Evolutionary conservation across 2,797 vertebrate genomes (phyloP).

Genomic region (Phyllotis vaccarum): DNA sequence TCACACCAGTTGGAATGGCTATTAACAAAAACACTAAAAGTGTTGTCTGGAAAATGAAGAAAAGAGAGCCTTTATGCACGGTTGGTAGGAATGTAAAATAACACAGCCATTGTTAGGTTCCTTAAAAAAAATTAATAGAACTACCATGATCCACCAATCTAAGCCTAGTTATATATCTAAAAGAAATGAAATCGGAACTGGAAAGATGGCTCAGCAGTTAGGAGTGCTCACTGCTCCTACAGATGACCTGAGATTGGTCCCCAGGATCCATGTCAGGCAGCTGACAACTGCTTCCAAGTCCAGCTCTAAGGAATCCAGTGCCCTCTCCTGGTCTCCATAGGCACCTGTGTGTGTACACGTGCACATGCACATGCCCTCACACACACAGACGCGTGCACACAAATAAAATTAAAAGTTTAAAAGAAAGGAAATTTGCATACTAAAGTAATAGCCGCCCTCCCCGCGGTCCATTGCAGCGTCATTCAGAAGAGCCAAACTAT

Average conservation of each 20-base stretch:
- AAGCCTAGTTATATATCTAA: not conserved
- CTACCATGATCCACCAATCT: not conserved
- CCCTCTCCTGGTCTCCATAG: not conserved
- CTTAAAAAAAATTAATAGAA: not conserved
- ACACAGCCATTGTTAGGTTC: not conserved
- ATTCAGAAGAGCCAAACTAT: not conserved
- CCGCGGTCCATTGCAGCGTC: not conserved
- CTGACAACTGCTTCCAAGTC: not conserved
- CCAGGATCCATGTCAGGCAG: not conserved
- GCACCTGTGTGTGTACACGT: not conserved
- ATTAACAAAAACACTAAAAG: not conserved
- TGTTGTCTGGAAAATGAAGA: not conserved
- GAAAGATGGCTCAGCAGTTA: not conserved
- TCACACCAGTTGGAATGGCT: not conserved
- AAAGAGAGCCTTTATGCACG: not conserved
- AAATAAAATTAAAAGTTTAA: not conserved
- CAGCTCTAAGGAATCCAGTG: not conserved
- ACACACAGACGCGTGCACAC: not conserved
- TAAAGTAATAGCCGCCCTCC: not conserved
- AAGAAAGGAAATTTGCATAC: not conserved
- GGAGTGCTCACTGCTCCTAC: not conserved
- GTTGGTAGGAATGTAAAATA: not conserved
- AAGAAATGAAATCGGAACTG: not conserved
- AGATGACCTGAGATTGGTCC: not conserved
- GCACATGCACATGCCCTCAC: no score